Percentiles rank a stretch among this genome's conserved stretches.
These are phyloP conservation scores for Himalopsyche japonica DNA, from an alignment of 2,888 invertebrate genomes.

Conservation along the genomic window DNA sequence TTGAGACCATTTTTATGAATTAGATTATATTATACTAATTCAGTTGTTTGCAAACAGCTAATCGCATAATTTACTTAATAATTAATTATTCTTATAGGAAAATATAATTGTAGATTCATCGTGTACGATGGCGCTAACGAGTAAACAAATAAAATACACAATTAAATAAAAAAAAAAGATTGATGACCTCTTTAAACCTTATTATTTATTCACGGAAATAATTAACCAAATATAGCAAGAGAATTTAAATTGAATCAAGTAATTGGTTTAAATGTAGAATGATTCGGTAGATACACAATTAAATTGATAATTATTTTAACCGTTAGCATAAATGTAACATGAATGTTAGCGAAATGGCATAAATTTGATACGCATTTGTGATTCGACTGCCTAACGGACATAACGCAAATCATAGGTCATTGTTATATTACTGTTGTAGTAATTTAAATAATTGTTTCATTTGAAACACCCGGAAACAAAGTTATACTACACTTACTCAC, in stretches of 20 bases:
- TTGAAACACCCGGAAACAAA: no score
- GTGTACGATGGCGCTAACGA: no score
- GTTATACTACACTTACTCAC: no score
- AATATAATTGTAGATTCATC: no score
- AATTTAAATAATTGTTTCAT: background rate
- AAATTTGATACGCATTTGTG: background rate
- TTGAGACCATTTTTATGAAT: no score
- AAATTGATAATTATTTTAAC: background rate
- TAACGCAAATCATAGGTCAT: background rate
- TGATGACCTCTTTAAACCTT: no score
- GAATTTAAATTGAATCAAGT: background rate
- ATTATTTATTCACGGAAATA: background rate
- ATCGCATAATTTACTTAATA: no score
- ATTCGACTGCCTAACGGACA: background rate
- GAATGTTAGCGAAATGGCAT: background rate
- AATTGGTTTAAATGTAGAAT: background rate
- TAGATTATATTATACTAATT: no score
- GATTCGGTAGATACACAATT: background rate
- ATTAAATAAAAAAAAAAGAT: no score
- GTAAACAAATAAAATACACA: no score
- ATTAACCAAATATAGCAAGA: background rate
- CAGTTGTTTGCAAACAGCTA: no score
- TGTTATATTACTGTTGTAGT: background rate
- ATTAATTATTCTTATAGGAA: no score
- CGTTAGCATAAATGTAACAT: background rate